Conservation (phyloP, 2,797 vertebrate genomes). For the Smutsia temminckii region DNA sequence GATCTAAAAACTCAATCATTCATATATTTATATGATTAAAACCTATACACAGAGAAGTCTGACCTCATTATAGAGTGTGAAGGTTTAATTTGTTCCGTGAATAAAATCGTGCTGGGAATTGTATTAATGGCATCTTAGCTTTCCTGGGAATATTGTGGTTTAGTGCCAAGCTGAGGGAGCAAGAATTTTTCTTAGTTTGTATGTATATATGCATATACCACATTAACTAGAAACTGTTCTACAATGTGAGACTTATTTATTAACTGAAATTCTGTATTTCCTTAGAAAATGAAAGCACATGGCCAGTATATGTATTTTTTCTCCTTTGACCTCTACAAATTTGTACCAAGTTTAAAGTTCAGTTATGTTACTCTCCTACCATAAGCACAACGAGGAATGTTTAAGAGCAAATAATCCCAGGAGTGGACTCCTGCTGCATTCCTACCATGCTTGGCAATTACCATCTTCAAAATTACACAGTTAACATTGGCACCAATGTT, state of each 20-base stretch:
- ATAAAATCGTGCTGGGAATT: neutral
- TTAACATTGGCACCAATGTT: neutral
- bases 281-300: constrained; percentile 33
- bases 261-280: constrained; percentile 25
- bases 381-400: constrained; percentile 32
- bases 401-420: constrained; percentile 30
- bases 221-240: constrained; percentile 10
- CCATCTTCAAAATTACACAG: constrained; percentile 29
- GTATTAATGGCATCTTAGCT: constrained; percentile 53
- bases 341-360: neutral
- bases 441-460: neutral
- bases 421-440: neutral
- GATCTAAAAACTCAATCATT: constrained; percentile 59
- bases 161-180: constrained; percentile 14
- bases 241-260: constrained; percentile 12
- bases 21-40: constrained; percentile 47
- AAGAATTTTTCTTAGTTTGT: constrained; percentile 55
- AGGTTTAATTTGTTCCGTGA: constrained; percentile 58
- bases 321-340: neutral
- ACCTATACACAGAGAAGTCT: constrained; percentile 49
- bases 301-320: neutral
- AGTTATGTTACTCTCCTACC: constrained; percentile 7
- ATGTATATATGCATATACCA: neutral
- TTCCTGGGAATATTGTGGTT: constrained; percentile 48
- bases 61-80: constrained; percentile 63